Base-by-base conservation (phyloP, 2,113 vertebrate species). In the Arizona elegans region DNA sequence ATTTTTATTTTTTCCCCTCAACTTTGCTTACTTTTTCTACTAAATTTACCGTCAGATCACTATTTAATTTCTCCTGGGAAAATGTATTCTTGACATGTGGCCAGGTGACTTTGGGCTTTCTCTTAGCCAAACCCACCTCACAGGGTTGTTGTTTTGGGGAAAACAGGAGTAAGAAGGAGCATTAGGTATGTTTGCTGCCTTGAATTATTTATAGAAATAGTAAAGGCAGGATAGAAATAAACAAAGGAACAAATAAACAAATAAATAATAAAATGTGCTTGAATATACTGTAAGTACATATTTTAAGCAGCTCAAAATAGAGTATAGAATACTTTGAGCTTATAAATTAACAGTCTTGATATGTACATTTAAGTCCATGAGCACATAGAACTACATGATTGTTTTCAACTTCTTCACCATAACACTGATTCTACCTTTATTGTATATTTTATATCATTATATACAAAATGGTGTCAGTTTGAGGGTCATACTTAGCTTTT, bases 281-380 rank as follows among this genome's bases (percentile, higher is more conserved):
- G 6, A 43, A 9, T 86, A 8, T 12, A 43, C 2, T 43, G 38
- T 43, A 55, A 56, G 7, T n/a, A 58, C 47, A 33, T 87, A 87
- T 59, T 52, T 87, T 59, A 3, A 59, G 19, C 17, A 13, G 23
- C 6, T 55, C 38, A 65, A n/a, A 21, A 87, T 87, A 11, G 11
- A n/a, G 38, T 95, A 87, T 87, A 11, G 11, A n/a, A 52, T 95
- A 43, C 1, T n/a, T 38, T 43, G 8, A 70, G 0, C 93, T 29
- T 7, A 92, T 23, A 86, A 21, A 0, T 56, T 8, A 26, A 2
- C 17, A 70, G 92, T 1, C 90, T 0, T 0, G 0, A 43, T 47
- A 43, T 89, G 38, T 43, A 58, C 12, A 62, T 24, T 17, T 11
- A 26, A 7, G 26, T 7, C 24, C 38, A 56, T 43, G 88, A 38